A percentile compares a stretch with the other conserved stretches of the same genome.
Evolutionary conservation across 2,113 vertebrate genomes (phyloP).

Genomic region (Balaeniceps rex): DNA sequence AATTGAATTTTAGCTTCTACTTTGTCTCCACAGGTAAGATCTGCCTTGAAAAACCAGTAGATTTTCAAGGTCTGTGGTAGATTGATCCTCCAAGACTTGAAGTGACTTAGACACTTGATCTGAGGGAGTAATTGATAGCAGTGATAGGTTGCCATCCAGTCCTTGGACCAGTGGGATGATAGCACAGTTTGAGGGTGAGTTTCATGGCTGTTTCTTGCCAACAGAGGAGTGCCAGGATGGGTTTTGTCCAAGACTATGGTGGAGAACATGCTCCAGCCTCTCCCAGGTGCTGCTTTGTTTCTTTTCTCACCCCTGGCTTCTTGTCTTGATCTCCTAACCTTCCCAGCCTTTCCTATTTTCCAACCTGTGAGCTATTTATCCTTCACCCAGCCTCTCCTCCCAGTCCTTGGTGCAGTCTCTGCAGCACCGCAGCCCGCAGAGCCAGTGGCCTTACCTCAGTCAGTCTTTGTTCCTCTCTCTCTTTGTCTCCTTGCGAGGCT

Average conservation of each 20-base stretch:
- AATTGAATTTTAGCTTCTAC: not conserved
- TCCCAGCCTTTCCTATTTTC: not conserved
- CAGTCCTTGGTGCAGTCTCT: not conserved
- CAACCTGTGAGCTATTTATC: not conserved
- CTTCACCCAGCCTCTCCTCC: not conserved
- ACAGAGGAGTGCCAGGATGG: not conserved
- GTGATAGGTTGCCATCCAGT: not conserved
- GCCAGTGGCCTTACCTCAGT: not conserved
- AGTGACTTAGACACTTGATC: conserved; percentile 11
- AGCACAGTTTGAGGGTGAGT: not conserved
- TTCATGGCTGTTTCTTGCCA: not conserved
- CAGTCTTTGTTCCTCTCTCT: not conserved
- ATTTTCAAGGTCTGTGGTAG: not conserved
- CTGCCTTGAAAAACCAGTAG: not conserved
- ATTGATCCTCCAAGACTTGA: not conserved
- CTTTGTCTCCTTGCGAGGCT: not conserved
- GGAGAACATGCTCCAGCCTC: not conserved
- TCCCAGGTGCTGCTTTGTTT: not conserved
- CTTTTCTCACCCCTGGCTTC: not conserved
- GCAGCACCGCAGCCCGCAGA: not conserved
- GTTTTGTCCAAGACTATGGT: not conserved
- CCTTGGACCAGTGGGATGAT: not conserved
- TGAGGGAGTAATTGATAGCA: not conserved
- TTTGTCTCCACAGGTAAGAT: not conserved
- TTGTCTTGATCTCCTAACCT: not conserved